phyloP scores from a whole-genome alignment of 2,888 invertebrate genomes.

The Macaria notata region DNA sequence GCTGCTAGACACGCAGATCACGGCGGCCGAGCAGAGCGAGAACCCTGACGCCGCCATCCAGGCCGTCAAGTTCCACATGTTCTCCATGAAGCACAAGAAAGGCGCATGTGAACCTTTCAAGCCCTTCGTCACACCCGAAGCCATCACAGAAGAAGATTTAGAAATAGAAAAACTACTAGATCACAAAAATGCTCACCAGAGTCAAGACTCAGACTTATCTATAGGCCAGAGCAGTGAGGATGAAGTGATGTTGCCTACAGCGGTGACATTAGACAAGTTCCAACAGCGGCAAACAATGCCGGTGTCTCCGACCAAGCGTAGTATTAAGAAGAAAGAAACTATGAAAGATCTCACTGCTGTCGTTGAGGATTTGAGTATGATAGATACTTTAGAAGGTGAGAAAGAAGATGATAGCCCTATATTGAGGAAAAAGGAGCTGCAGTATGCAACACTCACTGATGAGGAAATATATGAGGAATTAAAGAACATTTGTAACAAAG shows the following conservation, averaged over 20 bases:
- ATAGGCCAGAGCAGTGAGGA: slow-evolving; percentile 81
- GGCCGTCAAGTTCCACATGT: slow-evolving; percentile 95
- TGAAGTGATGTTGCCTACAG: slow-evolving; percentile 61
- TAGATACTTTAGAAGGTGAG: slow-evolving; percentile 44
- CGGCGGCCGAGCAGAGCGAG: slow-evolving; percentile 92
- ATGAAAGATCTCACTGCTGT: slow-evolving; percentile 61
- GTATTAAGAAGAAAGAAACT: slow-evolving; percentile 67
- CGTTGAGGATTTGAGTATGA: slow-evolving; percentile 69
- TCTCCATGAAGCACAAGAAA: slow-evolving; percentile 92
- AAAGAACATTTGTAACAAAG: slow-evolving; percentile 89
- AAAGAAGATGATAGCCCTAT: slow-evolving; percentile 79
- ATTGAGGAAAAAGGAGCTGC: slow-evolving; percentile 82
- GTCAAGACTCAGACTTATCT: slow-evolving; percentile 81
- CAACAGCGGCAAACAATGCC: slow-evolving; percentile 82
- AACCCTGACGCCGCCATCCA: slow-evolving; percentile 95
- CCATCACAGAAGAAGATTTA: slow-evolving; percentile 91
- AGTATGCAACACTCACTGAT: slow-evolving; percentile 83
- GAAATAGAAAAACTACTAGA: slow-evolving; percentile 90
- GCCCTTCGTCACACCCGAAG: slow-evolving; percentile 90
- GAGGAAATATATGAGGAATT: slow-evolving; percentile 90
- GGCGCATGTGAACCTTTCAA: slow-evolving; percentile 88
- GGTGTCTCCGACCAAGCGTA: slow-evolving; percentile 67
- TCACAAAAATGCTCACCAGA: slow-evolving; percentile 87
- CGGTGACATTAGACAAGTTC: slow-evolving; percentile 33
- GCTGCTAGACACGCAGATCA: slow-evolving; percentile 91